Evolutionary conservation across 2,113 vertebrate species (phyloP).

Genomic region (Sander vitreus): DNA sequence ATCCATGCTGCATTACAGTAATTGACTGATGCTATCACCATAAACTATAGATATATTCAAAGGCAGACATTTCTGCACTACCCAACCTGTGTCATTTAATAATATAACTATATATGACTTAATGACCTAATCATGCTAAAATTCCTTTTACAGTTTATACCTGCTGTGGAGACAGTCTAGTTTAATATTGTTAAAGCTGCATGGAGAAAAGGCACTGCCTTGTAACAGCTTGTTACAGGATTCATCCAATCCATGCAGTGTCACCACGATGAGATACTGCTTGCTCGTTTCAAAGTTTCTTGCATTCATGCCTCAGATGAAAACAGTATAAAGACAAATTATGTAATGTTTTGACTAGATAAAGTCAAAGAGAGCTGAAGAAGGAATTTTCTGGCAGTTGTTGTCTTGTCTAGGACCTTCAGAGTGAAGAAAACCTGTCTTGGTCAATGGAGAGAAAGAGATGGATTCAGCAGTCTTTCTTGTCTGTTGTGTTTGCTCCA

Average conservation of each 20-base stretch:
- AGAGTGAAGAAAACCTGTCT: slow-evolving; percentile 2
- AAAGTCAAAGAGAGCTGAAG: background rate
- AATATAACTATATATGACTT: background rate
- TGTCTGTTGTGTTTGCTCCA: slow-evolving; percentile 30
- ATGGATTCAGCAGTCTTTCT: background rate
- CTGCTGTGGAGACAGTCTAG: background rate
- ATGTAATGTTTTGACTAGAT: slow-evolving; percentile 21
- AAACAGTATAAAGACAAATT: background rate
- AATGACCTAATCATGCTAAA: background rate
- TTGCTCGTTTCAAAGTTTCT: background rate
- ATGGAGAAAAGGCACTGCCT: no score
- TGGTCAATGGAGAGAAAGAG: background rate
- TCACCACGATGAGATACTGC: background rate
- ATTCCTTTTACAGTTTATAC: background rate
- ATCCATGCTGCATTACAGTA: no score
- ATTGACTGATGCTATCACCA: background rate
- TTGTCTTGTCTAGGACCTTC: slow-evolving; percentile 1
- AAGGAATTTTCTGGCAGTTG: background rate
- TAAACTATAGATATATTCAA: background rate
- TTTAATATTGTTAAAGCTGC: background rate
- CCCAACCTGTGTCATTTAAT: background rate
- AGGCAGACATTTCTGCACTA: background rate
- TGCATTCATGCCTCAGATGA: background rate
- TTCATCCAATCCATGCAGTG: background rate
- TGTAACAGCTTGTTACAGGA: background rate